Conservation (phyloP, 2,113 vertebrate species). For the Ifrita kowaldi region DNA sequence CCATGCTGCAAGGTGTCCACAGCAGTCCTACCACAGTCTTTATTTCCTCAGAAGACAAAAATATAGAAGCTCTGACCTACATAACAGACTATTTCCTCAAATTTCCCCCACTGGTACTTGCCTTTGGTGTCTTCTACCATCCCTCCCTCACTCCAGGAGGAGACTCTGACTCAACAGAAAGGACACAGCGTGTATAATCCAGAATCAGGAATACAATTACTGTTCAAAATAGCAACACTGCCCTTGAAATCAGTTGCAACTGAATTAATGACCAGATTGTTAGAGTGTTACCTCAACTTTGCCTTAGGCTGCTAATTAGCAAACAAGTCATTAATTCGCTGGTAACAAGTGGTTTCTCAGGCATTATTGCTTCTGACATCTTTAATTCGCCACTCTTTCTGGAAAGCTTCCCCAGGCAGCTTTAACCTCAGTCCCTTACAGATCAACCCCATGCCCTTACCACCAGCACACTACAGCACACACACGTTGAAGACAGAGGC, state of each 20-base stretch:
- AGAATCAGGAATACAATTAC: constrained; percentile 39
- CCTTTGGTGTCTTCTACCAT: background rate
- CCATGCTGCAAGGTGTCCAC: background rate
- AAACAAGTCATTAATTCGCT: constrained; percentile 67
- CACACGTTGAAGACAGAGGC: background rate
- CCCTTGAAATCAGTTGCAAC: constrained; percentile 53
- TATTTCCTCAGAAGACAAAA: background rate
- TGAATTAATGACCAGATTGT: constrained; percentile 64
- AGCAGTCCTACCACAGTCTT: background rate
- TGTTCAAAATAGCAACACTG: constrained; percentile 53
- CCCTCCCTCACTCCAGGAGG: background rate
- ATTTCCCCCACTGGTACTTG: background rate
- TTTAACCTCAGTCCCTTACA: background rate
- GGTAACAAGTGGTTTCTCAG: constrained; percentile 60
- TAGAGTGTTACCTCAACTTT: constrained; percentile 38
- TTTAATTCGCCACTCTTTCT: constrained; percentile 33
- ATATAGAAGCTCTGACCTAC: background rate
- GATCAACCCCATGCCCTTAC: background rate
- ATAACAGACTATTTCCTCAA: background rate
- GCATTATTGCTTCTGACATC: constrained; percentile 47
- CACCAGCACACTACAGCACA: background rate
- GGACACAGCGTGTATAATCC: background rate
- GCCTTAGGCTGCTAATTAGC: constrained; percentile 63
- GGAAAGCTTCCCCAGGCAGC: constrained; percentile 21
- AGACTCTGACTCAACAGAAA: background rate